Evolutionary conservation across 2,888 invertebrate species (phyloP).

Genomic region (Ommatoiulus sabulosus): DNA sequence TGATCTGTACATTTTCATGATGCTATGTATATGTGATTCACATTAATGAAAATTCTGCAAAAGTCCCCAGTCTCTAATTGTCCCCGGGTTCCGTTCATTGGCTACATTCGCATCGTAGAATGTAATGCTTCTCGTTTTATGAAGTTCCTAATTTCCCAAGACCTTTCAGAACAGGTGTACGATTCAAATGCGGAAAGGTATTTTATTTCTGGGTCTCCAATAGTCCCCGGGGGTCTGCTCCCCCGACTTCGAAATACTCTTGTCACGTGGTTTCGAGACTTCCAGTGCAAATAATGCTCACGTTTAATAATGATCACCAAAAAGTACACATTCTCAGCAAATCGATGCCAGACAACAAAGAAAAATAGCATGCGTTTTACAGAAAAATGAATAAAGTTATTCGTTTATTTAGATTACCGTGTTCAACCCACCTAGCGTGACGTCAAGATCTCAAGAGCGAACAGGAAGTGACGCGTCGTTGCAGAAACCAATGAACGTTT

Average conservation of each 20-base stretch:
- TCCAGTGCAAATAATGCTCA: not conserved
- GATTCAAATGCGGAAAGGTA: not conserved
- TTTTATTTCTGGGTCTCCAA: too few species aligned
- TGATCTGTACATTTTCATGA: not conserved
- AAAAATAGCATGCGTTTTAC: not conserved
- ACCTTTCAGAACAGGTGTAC: too few species aligned
- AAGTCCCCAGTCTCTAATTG: not conserved
- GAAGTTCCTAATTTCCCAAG: too few species aligned
- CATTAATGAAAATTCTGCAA: not conserved
- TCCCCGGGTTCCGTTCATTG: not conserved
- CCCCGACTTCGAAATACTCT: too few species aligned
- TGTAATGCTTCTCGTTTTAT: too few species aligned
- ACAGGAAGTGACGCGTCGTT: not conserved
- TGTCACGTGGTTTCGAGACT: too few species aligned
- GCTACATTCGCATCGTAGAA: too few species aligned
- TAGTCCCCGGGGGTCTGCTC: too few species aligned
- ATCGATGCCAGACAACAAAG: not conserved
- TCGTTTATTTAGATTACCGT: too few species aligned
- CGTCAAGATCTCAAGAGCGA: not conserved
- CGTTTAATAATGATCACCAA: not conserved
- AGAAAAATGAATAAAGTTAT: not conserved
- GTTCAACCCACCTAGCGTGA: not conserved
- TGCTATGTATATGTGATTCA: not conserved
- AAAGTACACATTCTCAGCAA: slow-evolving; percentile 1
- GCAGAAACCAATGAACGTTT: slow-evolving; percentile 10